A percentile compares a stretch with the other conserved stretches of the same genome.
phyloP scores from a whole-genome alignment of 1,140 invertebrate genomes.

The Cyclina sinensis region DNA sequence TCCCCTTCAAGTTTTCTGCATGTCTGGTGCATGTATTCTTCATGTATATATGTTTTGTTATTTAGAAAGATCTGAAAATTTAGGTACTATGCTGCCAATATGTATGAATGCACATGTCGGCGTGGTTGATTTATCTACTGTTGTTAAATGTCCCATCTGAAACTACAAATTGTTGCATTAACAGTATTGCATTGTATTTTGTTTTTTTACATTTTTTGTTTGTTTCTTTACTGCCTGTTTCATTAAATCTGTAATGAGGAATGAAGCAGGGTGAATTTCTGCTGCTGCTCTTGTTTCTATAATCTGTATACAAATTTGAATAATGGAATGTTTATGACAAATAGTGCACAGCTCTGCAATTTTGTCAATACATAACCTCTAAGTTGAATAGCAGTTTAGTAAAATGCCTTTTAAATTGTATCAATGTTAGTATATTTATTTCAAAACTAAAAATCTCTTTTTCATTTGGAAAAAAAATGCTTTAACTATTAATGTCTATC shows the following conservation, averaged over 20 bases:
- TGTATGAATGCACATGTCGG: constrained; percentile 24
- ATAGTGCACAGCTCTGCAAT: no score
- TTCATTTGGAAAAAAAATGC: no score
- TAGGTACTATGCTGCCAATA: constrained; percentile 34
- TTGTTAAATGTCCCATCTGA: constrained; percentile 40
- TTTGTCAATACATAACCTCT: no score
- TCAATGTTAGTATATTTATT: no score
- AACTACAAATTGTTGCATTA: constrained; percentile 46
- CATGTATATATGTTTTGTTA: constrained; percentile 35
- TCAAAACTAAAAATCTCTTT: no score
- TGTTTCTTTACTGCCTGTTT: constrained; percentile 1
- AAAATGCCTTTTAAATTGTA: no score
- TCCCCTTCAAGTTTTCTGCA: background rate
- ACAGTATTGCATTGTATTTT: constrained; percentile 54
- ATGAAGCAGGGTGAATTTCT: constrained; percentile 7
- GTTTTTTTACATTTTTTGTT: constrained; percentile 35
- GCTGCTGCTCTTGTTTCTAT: background rate
- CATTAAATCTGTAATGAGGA: background rate
- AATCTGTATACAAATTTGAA: background rate
- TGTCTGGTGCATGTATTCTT: constrained; percentile 32
- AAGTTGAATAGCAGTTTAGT: no score
- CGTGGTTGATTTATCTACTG: constrained; percentile 11
- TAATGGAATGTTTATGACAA: background rate
- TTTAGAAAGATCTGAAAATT: constrained; percentile 36
- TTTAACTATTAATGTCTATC: no score